phyloP scores from a whole-genome alignment of 1,140 invertebrate species.

The Drosophila bipectinata region DNA sequence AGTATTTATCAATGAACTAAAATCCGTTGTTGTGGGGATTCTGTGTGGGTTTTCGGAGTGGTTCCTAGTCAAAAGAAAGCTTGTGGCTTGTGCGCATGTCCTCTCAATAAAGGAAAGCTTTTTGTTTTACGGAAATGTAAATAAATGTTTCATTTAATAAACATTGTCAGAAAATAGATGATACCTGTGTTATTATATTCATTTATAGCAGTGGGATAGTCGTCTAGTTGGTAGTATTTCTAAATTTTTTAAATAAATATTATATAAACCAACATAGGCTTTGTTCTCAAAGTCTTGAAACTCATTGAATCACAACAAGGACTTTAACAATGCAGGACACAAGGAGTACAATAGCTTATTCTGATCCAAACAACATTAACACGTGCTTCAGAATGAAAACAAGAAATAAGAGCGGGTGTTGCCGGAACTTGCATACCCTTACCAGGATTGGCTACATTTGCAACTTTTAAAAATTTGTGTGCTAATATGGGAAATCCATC shows the following conservation, averaged over 20 bases:
- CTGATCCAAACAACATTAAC: constrained; percentile 17
- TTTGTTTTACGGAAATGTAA: neutral
- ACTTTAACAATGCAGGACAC: constrained; percentile 6
- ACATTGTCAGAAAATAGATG: neutral
- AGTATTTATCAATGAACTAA: constrained; percentile 2
- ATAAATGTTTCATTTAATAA: neutral
- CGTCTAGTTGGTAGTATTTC: too few relatives aligned
- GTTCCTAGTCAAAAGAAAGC: neutral
- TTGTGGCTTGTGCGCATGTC: constrained; percentile 19
- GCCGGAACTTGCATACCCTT: too few relatives aligned
- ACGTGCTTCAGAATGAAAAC: constrained; percentile 24
- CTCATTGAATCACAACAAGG: constrained; percentile 17
- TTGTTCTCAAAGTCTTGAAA: neutral
- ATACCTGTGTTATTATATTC: neutral
- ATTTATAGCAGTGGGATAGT: too few relatives aligned
- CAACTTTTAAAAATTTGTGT: too few relatives aligned
- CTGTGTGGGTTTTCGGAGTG: constrained; percentile 6
- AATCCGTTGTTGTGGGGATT: neutral
- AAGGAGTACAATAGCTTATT: constrained; percentile 11
- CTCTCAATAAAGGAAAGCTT: constrained; percentile 15
- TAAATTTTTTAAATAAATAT: neutral
- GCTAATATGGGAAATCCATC: too few relatives aligned
- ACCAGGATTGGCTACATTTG: too few relatives aligned
- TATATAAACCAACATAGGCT: constrained; percentile 24
- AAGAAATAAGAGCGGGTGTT: neutral